Base-by-base conservation (phyloP, 2,113 vertebrate species). In the Piprites chloris region DNA sequence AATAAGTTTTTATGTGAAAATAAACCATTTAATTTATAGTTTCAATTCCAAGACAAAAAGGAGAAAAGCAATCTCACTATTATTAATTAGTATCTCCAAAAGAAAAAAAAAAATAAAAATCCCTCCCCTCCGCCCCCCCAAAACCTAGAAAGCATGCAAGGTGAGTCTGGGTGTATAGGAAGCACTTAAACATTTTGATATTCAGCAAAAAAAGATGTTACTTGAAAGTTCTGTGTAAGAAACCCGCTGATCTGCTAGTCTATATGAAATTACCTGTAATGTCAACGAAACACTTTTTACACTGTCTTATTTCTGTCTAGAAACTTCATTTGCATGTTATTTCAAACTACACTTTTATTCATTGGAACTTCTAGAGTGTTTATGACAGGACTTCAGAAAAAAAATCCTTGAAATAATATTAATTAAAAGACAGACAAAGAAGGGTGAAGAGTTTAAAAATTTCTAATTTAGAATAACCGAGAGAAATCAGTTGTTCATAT, bases 11-110 rank as follows among this genome's bases (percentile, higher is more conserved):
- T 39, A 9, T 47, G 4, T 58, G 49, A 59, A 68, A 91, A 81
- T 0, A 20, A 56, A 7, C 2, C 15, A 16, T 3, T 3, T 1
- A 68, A 35, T 68, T 74, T 41, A 41, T 10, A 46, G 4, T 20
- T 55, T 53, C 11, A 82, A 69, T 65, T 69, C 44, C 16, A 74
- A 66, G 35, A 20, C 14, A 59, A 71, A 86, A 65, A 23, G 14
- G 9, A 78, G 39, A 68, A 87, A 55, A 50, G 6, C 73, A 69
- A 42, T 35, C 22, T 71, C 41, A 61, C 1, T 69, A 46, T 32
- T 30, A 7, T 33, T 75, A 56, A 65, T 30, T 30, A 33, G 27
- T 41, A 4, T 11, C 5, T 18, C 11, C 50, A 11, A 49, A 73
- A 12, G 53, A 13, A 50, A 62, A 17, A 33, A 20, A 55, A 55